Evolutionary conservation across 2,113 vertebrate genomes (phyloP), one percentile per base, ranked within the genome.

Genomic region (Pollachius pollachius): DNA sequence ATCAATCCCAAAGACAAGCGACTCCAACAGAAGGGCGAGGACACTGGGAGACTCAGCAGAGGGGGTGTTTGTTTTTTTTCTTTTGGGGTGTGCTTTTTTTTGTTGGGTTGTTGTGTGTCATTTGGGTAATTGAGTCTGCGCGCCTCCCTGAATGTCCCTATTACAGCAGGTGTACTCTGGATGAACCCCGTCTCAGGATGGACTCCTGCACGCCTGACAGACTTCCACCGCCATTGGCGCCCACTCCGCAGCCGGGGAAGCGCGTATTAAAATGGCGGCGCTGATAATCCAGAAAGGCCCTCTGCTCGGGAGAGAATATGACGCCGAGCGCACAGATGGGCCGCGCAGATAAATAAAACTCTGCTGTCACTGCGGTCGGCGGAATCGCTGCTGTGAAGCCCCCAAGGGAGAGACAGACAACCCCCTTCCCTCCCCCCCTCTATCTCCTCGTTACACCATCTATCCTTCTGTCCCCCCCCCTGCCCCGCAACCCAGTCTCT

Each of bases 281-380:
- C 92, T 91, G 94, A 96, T 96, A 93, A 95, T 95, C 94, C 91
- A 93, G 94, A 94, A 92, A 48, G 41, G 94, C 93, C 92, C 94
- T 94, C 94, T 96, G 1, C 94, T 94, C 90, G 78, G 92, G 93
- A 48, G 92, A 96, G 95, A 94, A 92, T 93, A 93, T 91, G 91
- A 94, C 93, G 92, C 93, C 92, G 90, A 91, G 92, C 74, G 94
- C 95, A 96, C 95, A 97, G 95, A 96, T 97, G 95, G 95, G 94
- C 93, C 74, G 69, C 89, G 91, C 91, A 95, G 94, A 97, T 97
- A 90, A 91, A 91, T 95, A 95, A 95, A 95, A 93, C 90, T 94
- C 94, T 95, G 41, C 93, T 94, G 93, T 96, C 94, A 95, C 91
- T 91, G 90, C 83, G 84, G 92, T 94, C 89, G 93, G 92, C 89